Evolutionary conservation across 2,113 vertebrate genomes (phyloP), one percentile per base, ranked within the genome.

Genomic region (Pseudonaja textilis): DNA sequence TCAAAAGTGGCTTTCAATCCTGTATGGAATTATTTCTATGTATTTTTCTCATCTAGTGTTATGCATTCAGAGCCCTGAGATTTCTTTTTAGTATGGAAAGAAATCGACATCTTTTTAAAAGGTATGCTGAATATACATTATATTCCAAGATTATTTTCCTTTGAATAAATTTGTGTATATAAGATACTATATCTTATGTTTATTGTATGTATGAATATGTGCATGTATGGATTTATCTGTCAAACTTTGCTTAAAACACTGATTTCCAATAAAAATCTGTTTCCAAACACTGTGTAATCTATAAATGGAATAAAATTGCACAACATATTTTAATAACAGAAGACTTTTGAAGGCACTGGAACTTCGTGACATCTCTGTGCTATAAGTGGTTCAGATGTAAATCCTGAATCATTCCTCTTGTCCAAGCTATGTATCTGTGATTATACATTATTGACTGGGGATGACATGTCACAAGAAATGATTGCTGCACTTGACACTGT

Each of bases 81-180:
- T 99, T 99, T 97, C 98, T 99, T 93, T 99, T 99, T 94, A 99
- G 98, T 89, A 97, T 98, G 97, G 98, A 99, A 98, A 98, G 98
- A 96, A 99, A 99, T 96, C 95, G 97, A 93, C 97, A 98, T 94
- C 97, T 98, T 69, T 99, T 99, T 95, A 98, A 98, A 97, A 99
- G 98, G 98, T 99, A 97, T 29, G 55, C 89, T 94, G 92, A 88
- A 57, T 56, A 88, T 55, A 57, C 89, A 45, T 0, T 54, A 34
- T 54, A 61, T 85, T 89, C 92, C 42, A 52, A 89, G 57, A 25
- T n/a, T 42, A 34, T n/a, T 42, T 92, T 57, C 54, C 45, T 23
- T 92, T 90, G 69, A 89, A 12, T 90, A 25, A 69, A 47, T 90
- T 23, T 39, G 10, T 59, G 56, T 26, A 11, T n/a, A 59, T 59